These are phyloP conservation scores for Apis dorsata DNA, from an alignment of 1,140 invertebrate species.

Conservation along the genomic window DNA sequence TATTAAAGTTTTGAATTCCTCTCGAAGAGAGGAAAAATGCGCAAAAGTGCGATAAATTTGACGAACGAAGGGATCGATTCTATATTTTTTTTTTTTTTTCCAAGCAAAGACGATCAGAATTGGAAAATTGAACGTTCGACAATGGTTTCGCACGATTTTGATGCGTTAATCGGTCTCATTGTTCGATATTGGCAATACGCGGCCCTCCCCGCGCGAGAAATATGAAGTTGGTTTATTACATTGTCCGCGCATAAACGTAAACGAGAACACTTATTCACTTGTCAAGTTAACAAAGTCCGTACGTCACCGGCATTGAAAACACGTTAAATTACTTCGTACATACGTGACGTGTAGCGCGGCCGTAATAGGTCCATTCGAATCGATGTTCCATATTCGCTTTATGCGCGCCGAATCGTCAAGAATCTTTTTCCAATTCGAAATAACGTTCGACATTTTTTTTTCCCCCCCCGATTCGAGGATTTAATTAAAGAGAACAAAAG, in stretches of 20 bases:
- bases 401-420: neutral
- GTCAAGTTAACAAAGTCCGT: slow-evolving; percentile 5
- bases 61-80: neutral
- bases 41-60: no score
- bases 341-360: neutral
- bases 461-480: no score
- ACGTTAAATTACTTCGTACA: neutral
- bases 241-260: neutral
- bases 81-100: neutral
- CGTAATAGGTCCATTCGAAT: neutral
- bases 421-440: neutral
- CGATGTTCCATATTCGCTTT: neutral
- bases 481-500: no score
- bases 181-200: neutral
- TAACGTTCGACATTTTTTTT: no score
- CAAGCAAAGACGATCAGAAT: no score
- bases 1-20: no score
- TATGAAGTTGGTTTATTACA: neutral
- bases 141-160: neutral
- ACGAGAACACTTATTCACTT: neutral
- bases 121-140: neutral
- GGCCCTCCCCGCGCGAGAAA: neutral
- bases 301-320: neutral
- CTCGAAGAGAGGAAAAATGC: no score
- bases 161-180: neutral